These are phyloP conservation scores for Leucophora obtusa DNA, from an alignment of 2,888 invertebrate species.

Conservation along the genomic window DNA sequence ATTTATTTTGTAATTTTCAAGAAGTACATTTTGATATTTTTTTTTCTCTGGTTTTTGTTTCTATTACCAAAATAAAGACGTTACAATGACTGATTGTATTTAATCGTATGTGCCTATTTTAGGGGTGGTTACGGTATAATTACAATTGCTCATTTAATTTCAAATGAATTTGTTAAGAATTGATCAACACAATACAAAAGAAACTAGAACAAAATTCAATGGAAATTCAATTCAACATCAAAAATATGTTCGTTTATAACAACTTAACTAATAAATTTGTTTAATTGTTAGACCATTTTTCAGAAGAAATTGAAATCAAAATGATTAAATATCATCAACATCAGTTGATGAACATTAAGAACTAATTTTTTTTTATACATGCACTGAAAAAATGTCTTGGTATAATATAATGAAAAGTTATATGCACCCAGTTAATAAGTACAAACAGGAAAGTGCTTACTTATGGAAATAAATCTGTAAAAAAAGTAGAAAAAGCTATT, in stretches of 20 bases:
- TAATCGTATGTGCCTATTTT: conserved; percentile 52
- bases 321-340: not conserved
- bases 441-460: too few species aligned
- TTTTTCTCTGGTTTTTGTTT: conserved; percentile 18
- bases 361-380: too few species aligned
- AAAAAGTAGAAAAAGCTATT: too few species aligned
- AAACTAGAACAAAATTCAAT: conserved; percentile 43
- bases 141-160: conserved; percentile 61
- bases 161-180: conserved; percentile 54
- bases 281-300: conserved; percentile 17
- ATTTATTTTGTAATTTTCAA: conserved; percentile 8
- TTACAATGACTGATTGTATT: conserved; percentile 59
- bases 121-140: conserved; percentile 59
- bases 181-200: conserved; percentile 18
- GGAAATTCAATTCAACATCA: conserved; percentile 37
- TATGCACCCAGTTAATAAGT: too few species aligned
- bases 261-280: conserved; percentile 24
- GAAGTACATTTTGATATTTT: conserved; percentile 18
- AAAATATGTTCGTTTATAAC: conserved; percentile 34
- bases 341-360: not conserved
- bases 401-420: too few species aligned
- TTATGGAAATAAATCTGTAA: too few species aligned
- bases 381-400: too few species aligned
- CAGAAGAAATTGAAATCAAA: conserved; percentile 1
- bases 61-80: conserved; percentile 52